Evolutionary conservation across 2,797 vertebrate genomes (phyloP).

Genomic region (Pipistrellus pipistrellus): DNA sequence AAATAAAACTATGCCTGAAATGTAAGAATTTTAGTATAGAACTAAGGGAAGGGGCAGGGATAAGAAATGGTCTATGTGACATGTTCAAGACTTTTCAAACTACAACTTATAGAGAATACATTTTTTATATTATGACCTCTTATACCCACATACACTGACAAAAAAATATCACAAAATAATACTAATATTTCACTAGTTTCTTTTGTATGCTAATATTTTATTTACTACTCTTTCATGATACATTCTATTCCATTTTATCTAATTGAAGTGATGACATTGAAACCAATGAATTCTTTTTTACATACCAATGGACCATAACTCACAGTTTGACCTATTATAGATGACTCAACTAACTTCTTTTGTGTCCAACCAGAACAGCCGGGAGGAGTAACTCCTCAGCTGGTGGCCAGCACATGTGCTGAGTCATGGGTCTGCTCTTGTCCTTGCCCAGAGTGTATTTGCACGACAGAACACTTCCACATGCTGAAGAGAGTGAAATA

Average conservation of each 20-base stretch:
- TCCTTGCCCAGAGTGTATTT: not conserved
- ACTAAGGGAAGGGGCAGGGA: not conserved
- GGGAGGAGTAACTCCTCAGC: not conserved
- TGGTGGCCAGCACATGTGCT: rapidly evolving
- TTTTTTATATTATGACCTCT: not conserved
- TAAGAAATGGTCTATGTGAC: not conserved
- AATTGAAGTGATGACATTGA: not conserved
- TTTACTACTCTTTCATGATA: not conserved
- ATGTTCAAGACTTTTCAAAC: not conserved
- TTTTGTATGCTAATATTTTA: not conserved
- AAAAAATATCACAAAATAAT: not conserved
- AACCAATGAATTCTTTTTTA: not conserved
- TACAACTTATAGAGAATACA: too few relatives aligned
- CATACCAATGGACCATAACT: not conserved
- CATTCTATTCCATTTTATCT: not conserved
- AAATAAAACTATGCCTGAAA: not conserved
- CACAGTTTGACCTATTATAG: not conserved
- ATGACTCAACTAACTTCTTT: not conserved
- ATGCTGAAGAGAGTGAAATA: not conserved
- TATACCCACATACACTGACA: not conserved
- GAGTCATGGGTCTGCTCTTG: not conserved
- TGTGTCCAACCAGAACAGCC: not conserved
- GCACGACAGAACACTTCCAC: not conserved
- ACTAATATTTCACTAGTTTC: not conserved
- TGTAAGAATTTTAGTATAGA: not conserved